Evolutionary conservation across 2,888 invertebrate species (phyloP).

Genomic region (Philereme vetulata): DNA sequence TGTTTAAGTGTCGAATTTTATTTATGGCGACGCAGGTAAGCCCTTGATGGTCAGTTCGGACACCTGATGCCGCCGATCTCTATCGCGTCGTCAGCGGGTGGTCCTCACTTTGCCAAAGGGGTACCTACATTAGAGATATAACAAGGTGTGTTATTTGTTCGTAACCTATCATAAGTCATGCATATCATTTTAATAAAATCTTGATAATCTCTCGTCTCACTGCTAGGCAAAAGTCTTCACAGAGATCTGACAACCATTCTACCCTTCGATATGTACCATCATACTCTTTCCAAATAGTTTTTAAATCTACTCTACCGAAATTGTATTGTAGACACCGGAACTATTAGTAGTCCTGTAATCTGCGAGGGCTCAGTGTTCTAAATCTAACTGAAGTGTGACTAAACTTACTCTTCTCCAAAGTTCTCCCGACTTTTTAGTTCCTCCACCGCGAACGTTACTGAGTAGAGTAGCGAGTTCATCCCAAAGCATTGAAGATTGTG

Average conservation of each 20-base stretch:
- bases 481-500: not conserved
- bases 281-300: too few relatives aligned
- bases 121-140: slow-evolving; percentile 33
- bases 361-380: too few relatives aligned
- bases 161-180: slow-evolving; percentile 20
- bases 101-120: slow-evolving; percentile 49
- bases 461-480: slow-evolving; percentile 4
- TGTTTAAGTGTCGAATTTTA: slow-evolving; percentile 76
- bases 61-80: slow-evolving; percentile 70
- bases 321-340: too few relatives aligned
- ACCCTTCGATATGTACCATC: too few relatives aligned
- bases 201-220: slow-evolving; percentile 3
- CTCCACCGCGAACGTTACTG: slow-evolving; percentile 2
- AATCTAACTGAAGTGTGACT: too few relatives aligned
- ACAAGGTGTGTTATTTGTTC: slow-evolving; percentile 32
- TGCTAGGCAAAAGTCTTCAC: too few relatives aligned
- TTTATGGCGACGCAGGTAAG: slow-evolving; percentile 62
- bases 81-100: slow-evolving; percentile 67
- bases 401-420: slow-evolving; percentile 10
- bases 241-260: too few relatives aligned
- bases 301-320: too few relatives aligned
- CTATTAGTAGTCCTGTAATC: too few relatives aligned
- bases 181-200: slow-evolving; percentile 21
- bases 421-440: slow-evolving; percentile 1
- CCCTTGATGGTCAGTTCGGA: slow-evolving; percentile 52